Conservation (phyloP, 2,888 invertebrate species). For the Sarcophaga variegata region DNA sequence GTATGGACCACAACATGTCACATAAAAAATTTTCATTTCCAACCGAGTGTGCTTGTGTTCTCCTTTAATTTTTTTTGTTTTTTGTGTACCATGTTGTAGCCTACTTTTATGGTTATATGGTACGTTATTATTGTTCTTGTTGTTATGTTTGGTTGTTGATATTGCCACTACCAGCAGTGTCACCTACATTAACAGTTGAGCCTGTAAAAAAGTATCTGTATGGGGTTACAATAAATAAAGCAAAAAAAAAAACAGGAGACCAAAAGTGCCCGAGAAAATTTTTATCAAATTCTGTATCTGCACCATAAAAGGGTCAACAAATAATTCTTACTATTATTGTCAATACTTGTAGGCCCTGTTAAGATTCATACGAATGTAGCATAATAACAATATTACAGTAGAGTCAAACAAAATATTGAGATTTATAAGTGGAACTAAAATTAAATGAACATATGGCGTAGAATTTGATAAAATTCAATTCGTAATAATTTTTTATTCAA, state of each 20-base stretch:
- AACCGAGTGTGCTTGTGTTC: slow-evolving; percentile 58
- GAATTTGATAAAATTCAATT: too few species aligned
- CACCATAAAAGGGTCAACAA: slow-evolving; percentile 64
- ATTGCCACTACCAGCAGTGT: neutral
- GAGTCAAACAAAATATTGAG: too few species aligned
- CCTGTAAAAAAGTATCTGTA: neutral
- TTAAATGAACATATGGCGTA: too few species aligned
- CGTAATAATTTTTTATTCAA: too few species aligned
- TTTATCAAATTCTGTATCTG: slow-evolving; percentile 26
- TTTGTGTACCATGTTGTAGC: slow-evolving; percentile 2
- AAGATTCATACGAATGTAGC: neutral
- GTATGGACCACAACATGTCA: slow-evolving; percentile 66
- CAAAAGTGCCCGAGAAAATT: slow-evolving; percentile 22
- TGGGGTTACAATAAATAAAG: too few species aligned
- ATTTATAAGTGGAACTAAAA: too few species aligned
- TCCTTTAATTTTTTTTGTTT: neutral
- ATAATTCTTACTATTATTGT: slow-evolving; percentile 63
- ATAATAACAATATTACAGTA: too few species aligned
- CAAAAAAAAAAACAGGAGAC: too few species aligned
- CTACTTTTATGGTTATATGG: slow-evolving; percentile 14
- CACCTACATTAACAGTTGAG: neutral
- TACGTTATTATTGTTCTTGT: neutral
- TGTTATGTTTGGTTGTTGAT: neutral
- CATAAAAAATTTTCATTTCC: slow-evolving; percentile 77
- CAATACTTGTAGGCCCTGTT: slow-evolving; percentile 16